These are phyloP conservation scores for Oxycera nigricornis DNA, from an alignment of 2,888 invertebrate species.

Conservation along the genomic window DNA sequence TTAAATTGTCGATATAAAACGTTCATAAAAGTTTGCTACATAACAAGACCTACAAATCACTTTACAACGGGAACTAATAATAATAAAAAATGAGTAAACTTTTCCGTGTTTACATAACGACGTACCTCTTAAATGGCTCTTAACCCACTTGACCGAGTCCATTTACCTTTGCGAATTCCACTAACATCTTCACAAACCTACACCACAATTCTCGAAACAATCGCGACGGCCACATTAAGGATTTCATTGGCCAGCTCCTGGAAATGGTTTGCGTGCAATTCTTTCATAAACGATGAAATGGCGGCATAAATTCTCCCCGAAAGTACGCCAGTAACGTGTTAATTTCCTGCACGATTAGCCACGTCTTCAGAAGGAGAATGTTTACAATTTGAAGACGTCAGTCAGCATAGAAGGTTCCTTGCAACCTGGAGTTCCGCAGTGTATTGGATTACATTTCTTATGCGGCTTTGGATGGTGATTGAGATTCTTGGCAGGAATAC, in stretches of 20 bases:
- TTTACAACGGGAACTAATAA: conserved; percentile 28
- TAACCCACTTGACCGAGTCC: conserved; percentile 8
- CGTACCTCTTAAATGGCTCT: conserved; percentile 26
- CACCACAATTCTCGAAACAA: not conserved
- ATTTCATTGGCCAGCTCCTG: no score
- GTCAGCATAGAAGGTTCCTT: no score
- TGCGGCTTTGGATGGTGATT: no score
- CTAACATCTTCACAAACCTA: no score
- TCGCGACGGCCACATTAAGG: no score
- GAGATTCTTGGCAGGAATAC: no score
- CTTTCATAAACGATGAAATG: conserved; percentile 44
- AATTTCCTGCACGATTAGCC: conserved; percentile 52
- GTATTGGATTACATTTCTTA: no score
- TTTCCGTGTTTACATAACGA: conserved; percentile 30
- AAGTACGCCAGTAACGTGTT: conserved; percentile 51
- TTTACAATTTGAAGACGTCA: conserved; percentile 48
- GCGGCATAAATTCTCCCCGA: conserved; percentile 50
- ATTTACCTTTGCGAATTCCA: not conserved
- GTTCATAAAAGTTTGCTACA: conserved; percentile 19
- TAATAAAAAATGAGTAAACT: conserved; percentile 34
- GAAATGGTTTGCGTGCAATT: conserved; percentile 39
- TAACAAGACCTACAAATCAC: conserved; percentile 26
- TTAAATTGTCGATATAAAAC: conserved; percentile 31
- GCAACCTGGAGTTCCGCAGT: no score
- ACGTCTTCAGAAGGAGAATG: conserved; percentile 48